These are phyloP conservation scores for Delphinapterus leucas DNA, from an alignment of 2,113 vertebrate species.

Conservation along the genomic window DNA sequence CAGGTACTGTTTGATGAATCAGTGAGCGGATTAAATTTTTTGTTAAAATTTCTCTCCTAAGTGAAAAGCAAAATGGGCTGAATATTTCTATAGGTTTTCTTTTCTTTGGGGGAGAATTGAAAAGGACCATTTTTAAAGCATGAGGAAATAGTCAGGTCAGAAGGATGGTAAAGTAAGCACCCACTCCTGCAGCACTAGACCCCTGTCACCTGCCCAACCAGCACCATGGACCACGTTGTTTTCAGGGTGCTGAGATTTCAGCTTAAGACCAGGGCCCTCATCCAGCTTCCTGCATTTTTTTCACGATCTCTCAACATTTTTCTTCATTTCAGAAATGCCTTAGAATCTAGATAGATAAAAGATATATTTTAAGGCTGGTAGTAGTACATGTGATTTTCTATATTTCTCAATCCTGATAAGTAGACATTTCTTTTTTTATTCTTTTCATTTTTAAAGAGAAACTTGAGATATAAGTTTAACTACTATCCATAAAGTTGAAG, in stretches of 20 bases:
- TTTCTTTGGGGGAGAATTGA: background rate
- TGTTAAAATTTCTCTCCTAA: background rate
- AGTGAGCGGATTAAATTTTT: background rate
- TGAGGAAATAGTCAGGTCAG: background rate
- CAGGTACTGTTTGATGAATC: background rate
- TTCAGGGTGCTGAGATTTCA: background rate
- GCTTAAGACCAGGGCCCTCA: background rate
- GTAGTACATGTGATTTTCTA: background rate
- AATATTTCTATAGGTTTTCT: background rate
- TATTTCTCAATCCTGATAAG: background rate
- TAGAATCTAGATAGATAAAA: background rate
- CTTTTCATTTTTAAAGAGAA: background rate
- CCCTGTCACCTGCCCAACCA: accelerated
- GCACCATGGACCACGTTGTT: accelerated
- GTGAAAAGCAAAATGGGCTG: background rate
- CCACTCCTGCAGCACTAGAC: too few relatives aligned
- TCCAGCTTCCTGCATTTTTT: background rate
- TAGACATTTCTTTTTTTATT: background rate
- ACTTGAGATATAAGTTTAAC: background rate
- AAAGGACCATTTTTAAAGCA: background rate
- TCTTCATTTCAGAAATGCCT: background rate
- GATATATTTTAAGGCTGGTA: background rate
- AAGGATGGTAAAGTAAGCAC: background rate
- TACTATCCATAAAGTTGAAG: background rate
- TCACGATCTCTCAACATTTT: background rate